Evolutionary conservation across 2,797 vertebrate genomes (phyloP).

Genomic region (Pachyuromys duprasi): DNA sequence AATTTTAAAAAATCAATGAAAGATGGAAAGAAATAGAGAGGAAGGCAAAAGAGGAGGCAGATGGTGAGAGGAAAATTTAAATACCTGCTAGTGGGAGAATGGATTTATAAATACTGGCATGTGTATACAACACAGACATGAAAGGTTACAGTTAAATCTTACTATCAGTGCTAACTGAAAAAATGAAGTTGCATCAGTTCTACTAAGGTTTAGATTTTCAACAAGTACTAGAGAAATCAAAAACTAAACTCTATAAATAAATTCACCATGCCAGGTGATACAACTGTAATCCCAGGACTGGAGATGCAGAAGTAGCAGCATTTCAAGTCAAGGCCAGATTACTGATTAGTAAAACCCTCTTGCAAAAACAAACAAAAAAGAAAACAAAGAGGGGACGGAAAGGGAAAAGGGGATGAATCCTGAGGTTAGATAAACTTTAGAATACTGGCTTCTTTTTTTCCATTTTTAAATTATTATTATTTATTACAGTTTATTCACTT

Average conservation of each 20-base stretch:
- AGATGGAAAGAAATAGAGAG: neutral
- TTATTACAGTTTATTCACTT: too few relatives aligned
- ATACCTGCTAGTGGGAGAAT: neutral
- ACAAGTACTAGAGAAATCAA: neutral
- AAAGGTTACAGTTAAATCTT: neutral
- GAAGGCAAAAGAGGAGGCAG: too few relatives aligned
- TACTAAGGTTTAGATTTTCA: slow-evolving; percentile 15
- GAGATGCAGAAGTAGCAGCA: neutral
- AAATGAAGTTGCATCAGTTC: slow-evolving; percentile 7
- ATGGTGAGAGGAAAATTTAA: neutral
- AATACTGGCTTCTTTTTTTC: neutral
- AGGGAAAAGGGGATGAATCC: neutral
- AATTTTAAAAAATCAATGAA: neutral
- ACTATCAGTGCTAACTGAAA: neutral
- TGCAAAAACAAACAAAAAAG: neutral
- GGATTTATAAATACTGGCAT: neutral
- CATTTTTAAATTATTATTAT: too few relatives aligned
- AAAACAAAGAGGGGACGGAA: neutral
- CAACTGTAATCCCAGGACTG: neutral
- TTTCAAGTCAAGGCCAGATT: neutral
- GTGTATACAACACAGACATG: neutral
- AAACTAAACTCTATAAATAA: neutral
- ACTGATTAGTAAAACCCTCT: neutral
- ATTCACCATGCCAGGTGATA: neutral
- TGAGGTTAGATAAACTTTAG: neutral